Evolutionary conservation across 2,113 vertebrate species (phyloP).

Genomic region (Onychostoma macrolepis): DNA sequence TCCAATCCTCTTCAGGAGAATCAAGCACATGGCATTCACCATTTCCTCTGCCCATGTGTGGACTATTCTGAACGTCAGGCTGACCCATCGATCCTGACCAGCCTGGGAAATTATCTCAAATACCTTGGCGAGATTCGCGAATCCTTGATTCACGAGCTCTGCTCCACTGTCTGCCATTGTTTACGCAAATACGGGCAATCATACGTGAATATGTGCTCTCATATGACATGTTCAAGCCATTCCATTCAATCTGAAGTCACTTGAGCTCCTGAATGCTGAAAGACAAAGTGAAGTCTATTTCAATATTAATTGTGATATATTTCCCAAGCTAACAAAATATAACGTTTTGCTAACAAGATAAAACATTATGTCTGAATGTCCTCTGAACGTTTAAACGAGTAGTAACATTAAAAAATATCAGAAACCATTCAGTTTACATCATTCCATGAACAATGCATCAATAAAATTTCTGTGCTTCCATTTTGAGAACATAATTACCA

Average conservation of each 20-base stretch:
- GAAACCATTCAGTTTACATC: too few relatives aligned
- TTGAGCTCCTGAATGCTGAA: neutral
- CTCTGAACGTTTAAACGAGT: too few relatives aligned
- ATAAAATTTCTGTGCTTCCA: neutral
- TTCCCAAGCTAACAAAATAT: neutral
- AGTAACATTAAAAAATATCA: too few relatives aligned
- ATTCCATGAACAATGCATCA: neutral
- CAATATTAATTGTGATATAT: neutral
- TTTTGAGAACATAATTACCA: neutral
- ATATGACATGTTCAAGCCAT: constrained; percentile 9
- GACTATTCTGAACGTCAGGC: constrained; percentile 73
- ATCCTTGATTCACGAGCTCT: neutral
- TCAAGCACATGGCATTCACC: constrained; percentile 79
- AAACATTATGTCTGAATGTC: too few relatives aligned
- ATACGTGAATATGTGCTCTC: neutral
- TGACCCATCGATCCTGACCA: constrained; percentile 68
- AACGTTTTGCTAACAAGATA: neutral
- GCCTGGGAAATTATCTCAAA: constrained; percentile 67
- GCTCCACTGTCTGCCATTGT: neutral
- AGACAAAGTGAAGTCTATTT: neutral
- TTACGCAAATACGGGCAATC: neutral
- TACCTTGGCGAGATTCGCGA: constrained; percentile 59
- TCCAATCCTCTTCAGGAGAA: constrained; percentile 66
- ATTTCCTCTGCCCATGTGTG: constrained; percentile 61
- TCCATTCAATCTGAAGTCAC: neutral